Conservation (phyloP, 2,888 invertebrate species). For the Lumbricus terrestris region DNA sequence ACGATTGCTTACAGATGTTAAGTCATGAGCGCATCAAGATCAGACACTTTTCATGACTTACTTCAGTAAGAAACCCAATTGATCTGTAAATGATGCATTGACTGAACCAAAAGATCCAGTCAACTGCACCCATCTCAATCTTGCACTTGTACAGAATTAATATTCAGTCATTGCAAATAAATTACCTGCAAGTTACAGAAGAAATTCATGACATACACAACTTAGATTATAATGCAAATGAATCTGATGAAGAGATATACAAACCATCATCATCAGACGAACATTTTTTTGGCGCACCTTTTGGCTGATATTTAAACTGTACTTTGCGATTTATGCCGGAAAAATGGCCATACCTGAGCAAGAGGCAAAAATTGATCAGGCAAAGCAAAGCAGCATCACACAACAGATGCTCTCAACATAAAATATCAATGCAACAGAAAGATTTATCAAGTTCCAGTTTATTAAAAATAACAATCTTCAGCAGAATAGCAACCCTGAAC, state of each 20-base stretch:
- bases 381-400: constrained; percentile 6
- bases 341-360: constrained; percentile 72
- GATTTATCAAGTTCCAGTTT: background rate
- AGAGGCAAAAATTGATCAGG: constrained; percentile 29
- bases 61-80: background rate
- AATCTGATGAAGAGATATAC: constrained; percentile 17
- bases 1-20: too few species aligned
- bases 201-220: background rate
- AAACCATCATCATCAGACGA: constrained; percentile 41
- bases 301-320: constrained; percentile 97
- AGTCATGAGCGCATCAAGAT: too few species aligned
- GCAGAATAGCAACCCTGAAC: background rate
- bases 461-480: background rate
- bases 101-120: background rate
- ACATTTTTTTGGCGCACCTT: constrained; percentile 65
- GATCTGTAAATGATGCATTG: background rate
- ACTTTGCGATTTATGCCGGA: constrained; percentile 99
- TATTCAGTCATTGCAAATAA: background rate
- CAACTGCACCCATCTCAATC: background rate
- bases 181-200: background rate
- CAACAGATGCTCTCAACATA: background rate
- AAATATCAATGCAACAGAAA: background rate
- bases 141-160: background rate
- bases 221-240: background rate
- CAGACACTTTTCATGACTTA: too few species aligned